phyloP scores from a whole-genome alignment of 2,113 vertebrate genomes.

The Stictonetta naevosa region DNA sequence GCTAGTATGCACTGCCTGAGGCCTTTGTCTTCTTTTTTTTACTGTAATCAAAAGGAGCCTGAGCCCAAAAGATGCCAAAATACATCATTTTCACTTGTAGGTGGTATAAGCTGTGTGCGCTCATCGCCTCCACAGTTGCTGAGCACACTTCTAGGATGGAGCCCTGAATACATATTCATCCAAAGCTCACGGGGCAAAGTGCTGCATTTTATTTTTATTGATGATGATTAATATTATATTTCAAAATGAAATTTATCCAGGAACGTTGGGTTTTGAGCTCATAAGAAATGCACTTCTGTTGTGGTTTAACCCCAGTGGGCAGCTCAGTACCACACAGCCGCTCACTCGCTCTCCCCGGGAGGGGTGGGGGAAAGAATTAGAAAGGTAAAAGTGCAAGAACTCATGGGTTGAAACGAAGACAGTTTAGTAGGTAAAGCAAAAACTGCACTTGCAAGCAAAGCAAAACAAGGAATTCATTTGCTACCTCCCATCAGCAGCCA shows the following conservation, averaged over 20 bases:
- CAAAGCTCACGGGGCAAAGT: neutral
- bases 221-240: neutral
- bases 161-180: neutral
- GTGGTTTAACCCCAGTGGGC: neutral
- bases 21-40: neutral
- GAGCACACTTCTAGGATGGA: neutral
- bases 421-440: neutral
- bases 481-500: neutral
- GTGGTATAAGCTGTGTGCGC: neutral
- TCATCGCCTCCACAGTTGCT: neutral
- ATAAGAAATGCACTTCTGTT: neutral
- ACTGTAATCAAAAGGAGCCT: constrained; percentile 6
- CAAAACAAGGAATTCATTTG: neutral
- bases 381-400: neutral
- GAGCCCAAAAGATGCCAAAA: constrained; percentile 17
- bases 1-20: neutral
- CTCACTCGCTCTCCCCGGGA: neutral
- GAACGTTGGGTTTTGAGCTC: neutral
- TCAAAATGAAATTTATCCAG: neutral
- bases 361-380: neutral
- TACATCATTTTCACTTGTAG: neutral
- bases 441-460: neutral
- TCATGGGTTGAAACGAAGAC: neutral
- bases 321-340: neutral
- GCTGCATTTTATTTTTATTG: neutral